These are phyloP conservation scores for Drosophila koepferae DNA, from an alignment of 2,888 invertebrate genomes.

Conservation along the genomic window DNA sequence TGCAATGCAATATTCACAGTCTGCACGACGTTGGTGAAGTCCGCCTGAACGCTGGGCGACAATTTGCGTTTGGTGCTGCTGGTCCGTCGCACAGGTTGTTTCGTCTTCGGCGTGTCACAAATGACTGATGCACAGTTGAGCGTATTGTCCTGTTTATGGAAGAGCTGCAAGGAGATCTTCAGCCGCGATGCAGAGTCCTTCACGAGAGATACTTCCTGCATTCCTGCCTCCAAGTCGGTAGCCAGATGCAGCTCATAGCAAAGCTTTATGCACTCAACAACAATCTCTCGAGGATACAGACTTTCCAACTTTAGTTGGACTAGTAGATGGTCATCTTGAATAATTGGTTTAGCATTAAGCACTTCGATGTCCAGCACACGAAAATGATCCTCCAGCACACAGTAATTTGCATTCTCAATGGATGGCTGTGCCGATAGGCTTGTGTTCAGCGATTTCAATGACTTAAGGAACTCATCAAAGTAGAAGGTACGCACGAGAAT, in stretches of 20 bases:
- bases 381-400: constrained; percentile 86
- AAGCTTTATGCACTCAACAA: constrained; percentile 88
- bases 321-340: constrained; percentile 86
- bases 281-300: constrained; percentile 88
- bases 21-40: constrained; percentile 88
- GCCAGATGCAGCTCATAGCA: constrained; percentile 87
- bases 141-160: constrained; percentile 93
- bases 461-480: constrained; percentile 93
- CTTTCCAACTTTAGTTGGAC: constrained; percentile 87
- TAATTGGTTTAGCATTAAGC: constrained; percentile 81
- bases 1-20: constrained; percentile 86
- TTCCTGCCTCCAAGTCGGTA: constrained; percentile 48
- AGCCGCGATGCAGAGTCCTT: constrained; percentile 57
- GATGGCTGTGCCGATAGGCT: constrained; percentile 80
- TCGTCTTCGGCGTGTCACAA: constrained; percentile 88
- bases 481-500: constrained; percentile 91
- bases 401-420: constrained; percentile 83
- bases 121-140: constrained; percentile 91
- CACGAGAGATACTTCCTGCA: constrained; percentile 47
- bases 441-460: constrained; percentile 85
- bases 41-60: constrained; percentile 88
- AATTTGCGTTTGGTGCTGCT: constrained; percentile 91
- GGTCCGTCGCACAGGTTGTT: constrained; percentile 87
- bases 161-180: constrained; percentile 89
- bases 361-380: constrained; percentile 83